Base-by-base conservation (phyloP, 1,140 invertebrate species). In the Dendrolimus punctatus region DNA sequence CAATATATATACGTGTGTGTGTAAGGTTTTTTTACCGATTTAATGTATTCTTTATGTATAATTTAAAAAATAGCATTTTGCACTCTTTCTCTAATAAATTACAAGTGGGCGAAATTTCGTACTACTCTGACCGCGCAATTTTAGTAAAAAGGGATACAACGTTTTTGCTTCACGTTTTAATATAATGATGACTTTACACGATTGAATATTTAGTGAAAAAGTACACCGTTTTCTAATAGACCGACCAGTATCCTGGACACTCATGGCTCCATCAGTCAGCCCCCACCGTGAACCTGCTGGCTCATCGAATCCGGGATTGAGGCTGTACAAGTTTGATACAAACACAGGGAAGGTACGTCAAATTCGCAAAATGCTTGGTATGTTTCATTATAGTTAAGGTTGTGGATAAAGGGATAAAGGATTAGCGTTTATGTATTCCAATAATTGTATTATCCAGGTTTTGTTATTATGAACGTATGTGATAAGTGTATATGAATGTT, bases 321-420 rank as follows among this genome's bases (percentile, higher is more conserved):
- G 96, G 55, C 90, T 97, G 6, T 95, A 97, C 85, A 94, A 96
- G 83, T 97, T 96, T 74, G 93, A 97, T 77, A 94, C 92, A 46
- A 91, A 91, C 67, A 92, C 92, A 9, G 95, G 95, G 61, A 90
- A 93, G 87, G 93, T 95, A 87, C 81, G 85, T 58, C 39, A 37
- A n/a, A 9, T 38, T 44, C 36, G n/a, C 8, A 43, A 43, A n/a
- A 43, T 43, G 8, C 42, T 43, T 43, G 6, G 10, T 43, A 8
- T 43, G 42, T 43, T 10, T 43, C 10, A 43, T 43, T 43, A n/a
- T 43, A 43, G 42, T 43, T 43, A n/a, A 43, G 8, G 8, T 8
- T 43, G 42, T 10, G 42, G 42, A 43, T 10, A 10, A 43, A 10
- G 42, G 8, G 5, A 43, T 6, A 6, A 43, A 43, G 10, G 8